Percentiles rank a stretch among this genome's conserved stretches.
Evolutionary conservation across 2,113 vertebrate species (phyloP).

Genomic region (Odocoileus hemionus): DNA sequence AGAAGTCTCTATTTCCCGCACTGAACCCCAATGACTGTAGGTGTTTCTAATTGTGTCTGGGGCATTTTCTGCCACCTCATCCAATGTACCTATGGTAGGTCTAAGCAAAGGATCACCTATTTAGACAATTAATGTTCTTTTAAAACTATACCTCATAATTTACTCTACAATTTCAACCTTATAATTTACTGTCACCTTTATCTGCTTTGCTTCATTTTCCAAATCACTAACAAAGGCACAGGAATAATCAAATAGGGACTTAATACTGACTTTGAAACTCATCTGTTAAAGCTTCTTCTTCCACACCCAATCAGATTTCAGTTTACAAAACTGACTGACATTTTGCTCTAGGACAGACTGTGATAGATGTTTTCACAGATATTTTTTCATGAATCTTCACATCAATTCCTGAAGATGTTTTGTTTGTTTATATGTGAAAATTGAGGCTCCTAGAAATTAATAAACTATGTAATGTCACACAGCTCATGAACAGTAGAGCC

Average conservation of each 20-base stretch:
- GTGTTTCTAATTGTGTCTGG: not conserved
- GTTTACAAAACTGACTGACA: not conserved
- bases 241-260: not conserved
- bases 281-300: not conserved
- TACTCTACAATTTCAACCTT: not conserved
- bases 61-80: not conserved
- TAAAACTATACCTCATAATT: not conserved
- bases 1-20: not conserved
- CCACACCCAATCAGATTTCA: not conserved
- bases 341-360: not conserved
- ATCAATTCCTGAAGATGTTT: not conserved
- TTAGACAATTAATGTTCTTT: not conserved
- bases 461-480: not conserved
- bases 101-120: not conserved
- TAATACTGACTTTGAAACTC: not conserved
- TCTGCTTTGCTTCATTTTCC: not conserved
- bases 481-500: not conserved
- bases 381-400: not conserved
- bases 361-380: not conserved
- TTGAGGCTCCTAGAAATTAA: not conserved
- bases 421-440: not conserved
- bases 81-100: not conserved
- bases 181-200: not conserved
- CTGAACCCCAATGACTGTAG: not conserved
- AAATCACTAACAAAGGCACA: conserved; percentile 1